Evolutionary conservation across 2,113 vertebrate species (phyloP).

Genomic region (Hiodon tergisus): DNA sequence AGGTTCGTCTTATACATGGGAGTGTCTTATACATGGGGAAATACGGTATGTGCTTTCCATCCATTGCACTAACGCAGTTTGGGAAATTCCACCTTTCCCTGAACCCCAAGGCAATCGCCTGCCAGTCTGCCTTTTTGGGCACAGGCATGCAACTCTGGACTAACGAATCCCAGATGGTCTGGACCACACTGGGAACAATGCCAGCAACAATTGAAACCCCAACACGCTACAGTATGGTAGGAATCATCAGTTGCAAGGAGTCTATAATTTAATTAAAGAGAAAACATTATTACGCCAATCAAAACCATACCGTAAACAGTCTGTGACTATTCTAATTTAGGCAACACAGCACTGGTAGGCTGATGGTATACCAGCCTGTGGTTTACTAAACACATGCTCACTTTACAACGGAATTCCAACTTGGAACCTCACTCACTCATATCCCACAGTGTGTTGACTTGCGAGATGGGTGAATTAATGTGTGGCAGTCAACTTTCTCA

Average conservation of each 20-base stretch:
- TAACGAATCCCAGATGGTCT: background rate
- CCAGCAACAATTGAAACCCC: background rate
- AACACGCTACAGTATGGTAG: conserved; percentile 1
- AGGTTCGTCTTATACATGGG: too few relatives aligned
- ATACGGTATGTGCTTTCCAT: background rate
- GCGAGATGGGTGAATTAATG: too few relatives aligned
- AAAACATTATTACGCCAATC: background rate
- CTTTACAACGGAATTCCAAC: too few relatives aligned
- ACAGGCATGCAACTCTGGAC: background rate
- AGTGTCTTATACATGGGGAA: too few relatives aligned
- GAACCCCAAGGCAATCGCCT: background rate
- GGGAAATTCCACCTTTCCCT: conserved; percentile 8
- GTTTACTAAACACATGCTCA: too few relatives aligned
- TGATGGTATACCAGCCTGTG: too few relatives aligned
- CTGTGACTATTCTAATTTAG: background rate
- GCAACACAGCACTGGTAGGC: too few relatives aligned
- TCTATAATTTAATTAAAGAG: background rate
- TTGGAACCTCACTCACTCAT: too few relatives aligned
- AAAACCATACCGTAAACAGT: background rate
- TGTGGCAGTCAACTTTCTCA: background rate
- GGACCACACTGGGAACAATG: background rate
- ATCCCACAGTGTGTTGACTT: too few relatives aligned
- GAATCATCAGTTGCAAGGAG: conserved; percentile 2
- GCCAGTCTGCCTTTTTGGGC: background rate
- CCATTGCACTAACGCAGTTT: conserved; percentile 11